Base-by-base conservation (phyloP, 1,140 invertebrate genomes). In the Microvelia longipes region DNA sequence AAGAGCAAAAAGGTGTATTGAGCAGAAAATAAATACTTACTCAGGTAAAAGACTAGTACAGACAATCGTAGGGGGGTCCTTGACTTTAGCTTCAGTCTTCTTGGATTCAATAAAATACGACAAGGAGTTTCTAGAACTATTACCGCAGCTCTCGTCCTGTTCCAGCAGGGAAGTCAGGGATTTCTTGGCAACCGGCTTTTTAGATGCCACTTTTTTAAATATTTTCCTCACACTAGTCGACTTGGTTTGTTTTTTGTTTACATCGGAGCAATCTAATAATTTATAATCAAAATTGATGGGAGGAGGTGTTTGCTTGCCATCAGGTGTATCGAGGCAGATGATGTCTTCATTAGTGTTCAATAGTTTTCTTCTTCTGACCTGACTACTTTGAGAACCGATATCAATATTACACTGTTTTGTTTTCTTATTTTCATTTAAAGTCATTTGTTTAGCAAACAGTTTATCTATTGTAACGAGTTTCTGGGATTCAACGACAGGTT, bases 41-140 rank as follows among this genome's bases (percentile, higher is more conserved):
- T 74, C 69, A 66, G 69, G 68, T 66, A 62, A 35, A 14, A 77
- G 35, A 70, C 74, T 72, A 35, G 76, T 77, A 70, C 74, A 76
- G 14, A 76, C 76, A 25, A 77, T 71, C 24, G 73, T 72, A 29
- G 74, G 71, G 29, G 64, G 67, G n/a, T 14, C 2, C 19, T 70
- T 35, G 15, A 61, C 28, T 30, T 70, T 67, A 0, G 50, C 24
- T 27, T 29, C 15, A 27, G 26, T 67, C 63, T 70, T 73, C 63
- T 72, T 72, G 13, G 28, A 25, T 24, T 28, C 50, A 50, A 66
- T 1, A 35, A 70, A 72, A 25, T 50, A 70, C 14, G 28, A 13
- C 19, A 68, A 15, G 2, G 71, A 70, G 63, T 28, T 30, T 60
- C 11, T 24, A 29, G n/a, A 11, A 19, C 35, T 50, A 50, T 19